phyloP scores from a whole-genome alignment of 2,797 vertebrate species.

The Ctenopoma kingsleyae region DNA sequence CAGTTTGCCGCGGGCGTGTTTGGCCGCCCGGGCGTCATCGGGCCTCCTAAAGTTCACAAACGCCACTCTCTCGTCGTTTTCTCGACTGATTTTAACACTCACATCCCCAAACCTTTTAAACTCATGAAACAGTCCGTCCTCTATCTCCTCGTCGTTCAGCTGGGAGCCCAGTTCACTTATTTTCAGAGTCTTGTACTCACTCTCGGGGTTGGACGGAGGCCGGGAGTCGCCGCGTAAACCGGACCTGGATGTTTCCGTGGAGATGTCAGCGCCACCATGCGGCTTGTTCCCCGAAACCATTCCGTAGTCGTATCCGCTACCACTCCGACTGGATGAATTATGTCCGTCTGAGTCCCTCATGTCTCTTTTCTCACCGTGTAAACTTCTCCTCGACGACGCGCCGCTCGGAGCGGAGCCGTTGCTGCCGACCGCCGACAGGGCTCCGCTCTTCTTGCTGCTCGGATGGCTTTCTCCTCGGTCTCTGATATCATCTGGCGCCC shows the following conservation, averaged over 20 bases:
- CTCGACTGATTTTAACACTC: constrained; percentile 94
- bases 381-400: constrained; percentile 72
- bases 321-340: constrained; percentile 76
- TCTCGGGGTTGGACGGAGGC: constrained; percentile 81
- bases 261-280: constrained; percentile 74
- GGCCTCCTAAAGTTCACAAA: constrained; percentile 96
- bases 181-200: constrained; percentile 94
- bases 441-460: constrained; percentile 83
- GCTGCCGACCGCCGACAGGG: constrained; percentile 75
- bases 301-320: constrained; percentile 84
- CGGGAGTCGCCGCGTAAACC: constrained; percentile 77
- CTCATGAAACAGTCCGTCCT: constrained; percentile 97
- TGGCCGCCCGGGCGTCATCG: constrained; percentile 94
- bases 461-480: constrained; percentile 91
- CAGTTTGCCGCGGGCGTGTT: constrained; percentile 93
- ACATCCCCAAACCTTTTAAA: constrained; percentile 97
- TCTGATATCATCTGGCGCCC: constrained; percentile 89
- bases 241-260: constrained; percentile 71
- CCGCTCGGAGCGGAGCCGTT: constrained; percentile 73
- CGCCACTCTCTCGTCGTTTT: constrained; percentile 92
- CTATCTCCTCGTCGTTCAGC: constrained; percentile 94
- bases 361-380: constrained; percentile 86
- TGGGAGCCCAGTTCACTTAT: constrained; percentile 95
- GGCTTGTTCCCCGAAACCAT: constrained; percentile 73
- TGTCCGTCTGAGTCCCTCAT: constrained; percentile 70